These are phyloP conservation scores for Cotesia chilonis DNA, from an alignment of 1,140 invertebrate genomes.

Conservation along the genomic window DNA sequence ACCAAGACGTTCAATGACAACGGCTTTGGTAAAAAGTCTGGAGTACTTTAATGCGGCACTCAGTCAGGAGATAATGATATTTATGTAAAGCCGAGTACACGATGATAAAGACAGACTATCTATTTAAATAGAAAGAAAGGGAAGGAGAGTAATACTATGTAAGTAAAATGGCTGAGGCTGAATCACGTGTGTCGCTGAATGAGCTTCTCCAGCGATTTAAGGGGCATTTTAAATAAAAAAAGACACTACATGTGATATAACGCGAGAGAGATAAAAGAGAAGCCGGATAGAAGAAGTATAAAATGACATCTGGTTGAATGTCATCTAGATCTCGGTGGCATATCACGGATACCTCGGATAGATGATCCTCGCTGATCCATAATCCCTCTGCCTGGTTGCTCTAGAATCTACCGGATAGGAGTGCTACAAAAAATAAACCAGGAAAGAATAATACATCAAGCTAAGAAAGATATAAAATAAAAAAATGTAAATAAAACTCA, in stretches of 20 bases:
- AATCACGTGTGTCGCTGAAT: no score
- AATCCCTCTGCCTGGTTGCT: background rate
- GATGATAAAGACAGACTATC: background rate
- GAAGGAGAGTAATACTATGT: background rate
- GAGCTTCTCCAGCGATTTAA: no score
- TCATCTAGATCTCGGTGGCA: background rate
- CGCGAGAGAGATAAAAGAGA: no score
- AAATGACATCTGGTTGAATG: conserved; percentile 2
- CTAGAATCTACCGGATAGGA: background rate
- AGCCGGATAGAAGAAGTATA: no score
- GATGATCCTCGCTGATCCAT: conserved; percentile 24
- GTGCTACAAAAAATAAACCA: conserved; percentile 12
- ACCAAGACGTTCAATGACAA: conserved; percentile 8
- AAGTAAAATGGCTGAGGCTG: background rate
- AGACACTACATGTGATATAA: no score
- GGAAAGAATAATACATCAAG: background rate
- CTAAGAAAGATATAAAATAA: background rate
- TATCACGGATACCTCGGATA: conserved; percentile 16
- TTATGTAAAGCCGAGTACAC: conserved; percentile 19
- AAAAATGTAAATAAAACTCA: no score
- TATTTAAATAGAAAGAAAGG: no score
- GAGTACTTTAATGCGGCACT: conserved; percentile 15
- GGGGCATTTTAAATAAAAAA: no score
- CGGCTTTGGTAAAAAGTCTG: conserved; percentile 3
- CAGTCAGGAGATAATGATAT: conserved; percentile 19